Percentiles rank a stretch among this genome's conserved stretches.
Conservation (phyloP, 2,888 invertebrate species). For the Protodeltote pygarga region DNA sequence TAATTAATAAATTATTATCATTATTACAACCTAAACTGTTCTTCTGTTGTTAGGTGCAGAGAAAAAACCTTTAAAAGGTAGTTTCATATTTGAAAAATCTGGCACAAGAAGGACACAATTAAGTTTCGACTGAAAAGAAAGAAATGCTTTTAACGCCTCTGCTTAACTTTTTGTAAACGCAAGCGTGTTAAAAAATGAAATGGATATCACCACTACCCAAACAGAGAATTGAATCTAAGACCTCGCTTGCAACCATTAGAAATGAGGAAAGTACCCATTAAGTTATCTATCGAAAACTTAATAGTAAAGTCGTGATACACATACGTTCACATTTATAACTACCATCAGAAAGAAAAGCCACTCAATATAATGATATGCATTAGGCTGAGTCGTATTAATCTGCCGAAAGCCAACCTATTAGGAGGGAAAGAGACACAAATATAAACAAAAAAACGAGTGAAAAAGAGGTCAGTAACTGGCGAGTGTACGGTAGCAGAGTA, state of each 20-base stretch:
- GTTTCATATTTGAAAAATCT: too few species aligned
- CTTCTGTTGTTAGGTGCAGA: too few species aligned
- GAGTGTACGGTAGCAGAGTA: slow-evolving; percentile 69
- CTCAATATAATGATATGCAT: slow-evolving; percentile 84
- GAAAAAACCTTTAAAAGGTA: too few species aligned
- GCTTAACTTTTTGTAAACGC: too few species aligned
- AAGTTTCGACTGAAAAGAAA: too few species aligned
- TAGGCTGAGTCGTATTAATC: slow-evolving; percentile 77
- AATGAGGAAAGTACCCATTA: slow-evolving; percentile 4
- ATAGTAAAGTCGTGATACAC: slow-evolving; percentile 34
- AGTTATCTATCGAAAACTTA: slow-evolving; percentile 9
- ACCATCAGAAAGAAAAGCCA: slow-evolving; percentile 55
- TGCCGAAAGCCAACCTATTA: slow-evolving; percentile 76
- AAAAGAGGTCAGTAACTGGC: slow-evolving; percentile 83
- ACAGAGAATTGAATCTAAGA: too few species aligned
- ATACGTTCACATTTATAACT: slow-evolving; percentile 13
- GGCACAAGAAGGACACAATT: too few species aligned
- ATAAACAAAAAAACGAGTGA: slow-evolving; percentile 60
- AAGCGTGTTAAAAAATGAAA: too few species aligned
- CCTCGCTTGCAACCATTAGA: neutral
- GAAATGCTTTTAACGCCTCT: too few species aligned
- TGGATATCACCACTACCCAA: too few species aligned
- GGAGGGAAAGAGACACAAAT: slow-evolving; percentile 64
- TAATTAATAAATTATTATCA: too few species aligned
- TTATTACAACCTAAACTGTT: too few species aligned